These are phyloP conservation scores for Pangasius macronema DNA, from an alignment of 2,797 vertebrate genomes.

Conservation along the genomic window DNA sequence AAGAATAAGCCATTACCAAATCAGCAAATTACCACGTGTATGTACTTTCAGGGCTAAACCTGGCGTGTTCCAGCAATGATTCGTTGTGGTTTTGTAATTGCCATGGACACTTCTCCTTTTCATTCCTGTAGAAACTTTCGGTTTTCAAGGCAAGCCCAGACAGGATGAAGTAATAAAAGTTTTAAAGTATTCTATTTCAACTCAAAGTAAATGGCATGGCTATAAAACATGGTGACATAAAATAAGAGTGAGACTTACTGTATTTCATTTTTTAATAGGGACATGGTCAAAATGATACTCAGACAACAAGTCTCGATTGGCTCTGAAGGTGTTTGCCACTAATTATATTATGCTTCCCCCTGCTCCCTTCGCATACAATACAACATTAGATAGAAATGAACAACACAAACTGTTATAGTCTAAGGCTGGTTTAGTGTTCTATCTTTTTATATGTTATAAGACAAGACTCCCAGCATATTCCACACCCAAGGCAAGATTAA, in stretches of 20 bases:
- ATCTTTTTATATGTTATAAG: background rate
- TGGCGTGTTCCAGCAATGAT: background rate
- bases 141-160: slow-evolving; percentile 44
- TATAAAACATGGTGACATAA: background rate
- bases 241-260: background rate
- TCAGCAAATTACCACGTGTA: background rate
- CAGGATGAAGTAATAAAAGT: slow-evolving; percentile 57
- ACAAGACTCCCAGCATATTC: background rate
- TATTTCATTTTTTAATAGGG: background rate
- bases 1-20: background rate
- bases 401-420: background rate
- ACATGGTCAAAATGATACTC: background rate
- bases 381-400: background rate
- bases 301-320: background rate
- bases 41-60: background rate
- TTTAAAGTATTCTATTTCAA: slow-evolving; percentile 17
- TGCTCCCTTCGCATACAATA: background rate
- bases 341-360: too few species aligned
- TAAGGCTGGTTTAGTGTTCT: background rate
- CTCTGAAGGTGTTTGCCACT: background rate
- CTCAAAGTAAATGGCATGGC: background rate
- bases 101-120: slow-evolving; percentile 55
- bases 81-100: slow-evolving; percentile 48
- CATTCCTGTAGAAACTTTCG: slow-evolving; percentile 54
- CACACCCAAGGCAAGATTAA: background rate